Evolutionary conservation across 1,140 invertebrate species (phyloP), one percentile per base, ranked within the genome.

Genomic region (Lordiphosa stackelbergi): DNA sequence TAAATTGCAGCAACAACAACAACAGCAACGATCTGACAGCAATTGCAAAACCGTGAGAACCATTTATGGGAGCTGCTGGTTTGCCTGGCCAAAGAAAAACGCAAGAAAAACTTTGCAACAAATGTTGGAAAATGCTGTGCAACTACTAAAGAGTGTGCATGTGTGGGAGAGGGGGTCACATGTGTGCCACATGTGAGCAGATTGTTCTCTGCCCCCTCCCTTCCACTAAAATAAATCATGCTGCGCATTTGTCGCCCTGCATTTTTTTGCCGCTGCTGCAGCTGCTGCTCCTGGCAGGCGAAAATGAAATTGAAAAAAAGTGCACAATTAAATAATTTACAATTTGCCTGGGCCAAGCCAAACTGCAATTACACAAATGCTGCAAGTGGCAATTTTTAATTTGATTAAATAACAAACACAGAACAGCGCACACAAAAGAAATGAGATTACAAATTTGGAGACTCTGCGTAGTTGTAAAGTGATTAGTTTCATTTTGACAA

Each of bases 21-120:
- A 19, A 19, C 49, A 59, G 42, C 34, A 56, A 69, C 59, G 62
- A 69, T 66, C 54, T 47, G 64, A 60, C 64, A 68, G 63, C 47
- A 54, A 65, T 78, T 81, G 70, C 70, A 59, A 81, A 81, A 78
- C 70, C 74, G 74, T 78, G 74, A 74, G 74, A 78, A 81, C 74
- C 74, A 74, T 78, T 78, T 78, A 81, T 81, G 74, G 74, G 56
- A 70, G 62, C 66, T 64, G 62, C 11, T 41, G 34, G 28, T 12
- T 35, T 13, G 35, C 22, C 24, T 53, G 54, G 53, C 53, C 42
- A 73, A 78, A 71, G 70, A 75, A 77, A 77, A 78, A 69, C 60
- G 73, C 74, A 73, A 77, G 74, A 78, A 81, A 78, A 73, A 74
- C 66, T 66, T 58, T 66, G 75, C 70, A 65, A 66, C 69, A 79